phyloP scores from a whole-genome alignment of 64 coral and sea anemone genomes.

The Porites australiensis region DNA sequence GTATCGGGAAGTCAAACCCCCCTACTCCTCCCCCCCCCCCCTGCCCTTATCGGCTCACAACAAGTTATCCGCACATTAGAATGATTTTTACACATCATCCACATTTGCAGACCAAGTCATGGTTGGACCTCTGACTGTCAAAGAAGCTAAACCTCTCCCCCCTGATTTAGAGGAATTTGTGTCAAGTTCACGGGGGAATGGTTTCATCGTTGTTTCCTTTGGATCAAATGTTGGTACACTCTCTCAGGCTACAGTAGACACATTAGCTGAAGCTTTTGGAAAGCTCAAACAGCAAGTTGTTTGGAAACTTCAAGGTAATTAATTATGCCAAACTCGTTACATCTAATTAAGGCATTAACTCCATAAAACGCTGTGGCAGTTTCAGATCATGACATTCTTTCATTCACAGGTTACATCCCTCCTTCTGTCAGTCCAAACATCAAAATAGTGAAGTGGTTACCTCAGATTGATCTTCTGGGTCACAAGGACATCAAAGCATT shows the following conservation, averaged over 20 bases:
- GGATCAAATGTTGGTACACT: conserved; percentile 37
- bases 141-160: conserved; percentile 31
- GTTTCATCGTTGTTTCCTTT: conserved; percentile 75
- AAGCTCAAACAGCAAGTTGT: conserved; percentile 59
- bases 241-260: conserved; percentile 15
- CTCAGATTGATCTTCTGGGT: conserved; percentile 35
- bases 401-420: conserved; percentile 41
- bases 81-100: too few relatives aligned
- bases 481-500: conserved; percentile 15
- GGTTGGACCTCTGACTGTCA: conserved; percentile 58
- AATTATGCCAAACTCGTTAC: too few relatives aligned
- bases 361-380: too few relatives aligned
- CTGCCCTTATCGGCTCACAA: too few relatives aligned
- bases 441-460: conserved; percentile 50
- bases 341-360: too few relatives aligned
- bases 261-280: conserved; percentile 58
- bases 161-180: conserved; percentile 62
- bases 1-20: too few relatives aligned
- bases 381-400: too few relatives aligned
- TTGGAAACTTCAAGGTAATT: conserved; percentile 54
- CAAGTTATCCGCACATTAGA: too few relatives aligned
- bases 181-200: conserved; percentile 41
- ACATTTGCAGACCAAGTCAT: neutral
- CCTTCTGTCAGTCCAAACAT: conserved; percentile 45
- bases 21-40: too few relatives aligned